These are phyloP conservation scores for Centruroides vittatus DNA, from an alignment of 1,140 invertebrate species.

Conservation along the genomic window DNA sequence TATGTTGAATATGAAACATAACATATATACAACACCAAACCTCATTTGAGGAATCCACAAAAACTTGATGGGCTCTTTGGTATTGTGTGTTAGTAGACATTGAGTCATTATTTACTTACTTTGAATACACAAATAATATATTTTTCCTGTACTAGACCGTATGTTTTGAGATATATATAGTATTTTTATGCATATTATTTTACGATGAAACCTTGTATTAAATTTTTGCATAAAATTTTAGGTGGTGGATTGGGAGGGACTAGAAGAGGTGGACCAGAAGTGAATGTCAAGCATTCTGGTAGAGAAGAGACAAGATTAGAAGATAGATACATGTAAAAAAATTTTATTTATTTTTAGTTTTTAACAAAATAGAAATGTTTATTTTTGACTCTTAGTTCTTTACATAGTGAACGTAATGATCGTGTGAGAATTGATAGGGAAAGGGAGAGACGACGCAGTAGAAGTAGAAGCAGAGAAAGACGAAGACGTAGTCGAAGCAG, in stretches of 20 bases:
- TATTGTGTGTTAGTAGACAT: no score
- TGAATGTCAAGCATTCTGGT: constrained; percentile 91
- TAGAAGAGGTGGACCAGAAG: constrained; percentile 77
- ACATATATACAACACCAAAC: no score
- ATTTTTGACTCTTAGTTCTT: neutral
- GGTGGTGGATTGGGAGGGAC: constrained; percentile 81
- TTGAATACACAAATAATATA: no score
- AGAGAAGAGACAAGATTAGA: constrained; percentile 44
- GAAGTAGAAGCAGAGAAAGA: constrained; percentile 19
- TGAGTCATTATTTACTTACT: no score
- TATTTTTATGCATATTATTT: no score
- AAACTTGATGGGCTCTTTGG: no score
- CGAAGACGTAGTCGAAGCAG: constrained; percentile 22
- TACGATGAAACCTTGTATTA: no score
- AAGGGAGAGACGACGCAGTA: constrained; percentile 17
- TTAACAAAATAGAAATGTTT: neutral
- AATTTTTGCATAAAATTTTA: constrained; percentile 20
- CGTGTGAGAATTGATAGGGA: constrained; percentile 13
- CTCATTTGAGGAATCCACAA: no score
- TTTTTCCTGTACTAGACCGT: no score
- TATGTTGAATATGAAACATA: no score
- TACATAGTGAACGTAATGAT: neutral
- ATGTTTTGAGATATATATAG: no score
- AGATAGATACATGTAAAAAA: constrained; percentile 9
- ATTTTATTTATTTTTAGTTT: neutral